Evolutionary conservation across 2,888 invertebrate genomes (phyloP).

Genomic region (Halictus ligatus): DNA sequence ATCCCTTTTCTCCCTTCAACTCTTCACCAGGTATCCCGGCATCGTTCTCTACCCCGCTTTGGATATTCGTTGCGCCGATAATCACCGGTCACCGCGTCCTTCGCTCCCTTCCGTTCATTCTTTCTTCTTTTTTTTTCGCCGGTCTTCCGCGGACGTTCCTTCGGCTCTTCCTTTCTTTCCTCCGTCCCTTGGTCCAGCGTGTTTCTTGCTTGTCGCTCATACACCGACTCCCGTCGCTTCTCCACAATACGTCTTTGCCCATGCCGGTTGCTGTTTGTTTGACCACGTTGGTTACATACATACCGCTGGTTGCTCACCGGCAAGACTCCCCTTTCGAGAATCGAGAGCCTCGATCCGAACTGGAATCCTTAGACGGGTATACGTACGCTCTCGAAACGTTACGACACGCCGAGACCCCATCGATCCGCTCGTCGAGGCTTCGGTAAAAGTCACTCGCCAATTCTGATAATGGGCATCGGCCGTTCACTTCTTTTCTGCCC

Average conservation of each 20-base stretch:
- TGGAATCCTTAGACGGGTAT: slow-evolving; percentile 17
- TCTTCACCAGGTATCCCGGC: slow-evolving; percentile 6
- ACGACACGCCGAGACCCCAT: background rate
- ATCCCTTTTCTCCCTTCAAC: slow-evolving; percentile 20
- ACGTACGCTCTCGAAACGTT: slow-evolving; percentile 1
- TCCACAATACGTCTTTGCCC: slow-evolving; percentile 38
- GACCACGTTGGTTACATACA: slow-evolving; percentile 51
- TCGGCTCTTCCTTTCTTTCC: slow-evolving; percentile 2
- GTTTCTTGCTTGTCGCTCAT: slow-evolving; percentile 6
- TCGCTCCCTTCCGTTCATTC: background rate
- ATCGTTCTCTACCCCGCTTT: slow-evolving; percentile 17
- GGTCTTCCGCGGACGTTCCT: background rate
- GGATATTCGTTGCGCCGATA: slow-evolving; percentile 15
- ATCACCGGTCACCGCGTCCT: slow-evolving; percentile 23
- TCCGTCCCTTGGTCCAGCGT: slow-evolving; percentile 10
- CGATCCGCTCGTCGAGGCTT: background rate
- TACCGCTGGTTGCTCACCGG: slow-evolving; percentile 42
- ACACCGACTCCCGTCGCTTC: slow-evolving; percentile 15
- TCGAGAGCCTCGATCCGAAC: slow-evolving; percentile 17
- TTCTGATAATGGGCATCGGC: background rate
- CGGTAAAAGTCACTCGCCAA: background rate
- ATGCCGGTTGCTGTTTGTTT: slow-evolving; percentile 25
- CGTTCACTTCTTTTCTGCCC: background rate
- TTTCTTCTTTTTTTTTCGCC: background rate
- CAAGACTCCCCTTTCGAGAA: slow-evolving; percentile 48